Evolutionary conservation across 53 echinoderm and acorn worm species (phyloP), one percentile per base, ranked within the genome.

Genomic region (Henricia sp.): DNA sequence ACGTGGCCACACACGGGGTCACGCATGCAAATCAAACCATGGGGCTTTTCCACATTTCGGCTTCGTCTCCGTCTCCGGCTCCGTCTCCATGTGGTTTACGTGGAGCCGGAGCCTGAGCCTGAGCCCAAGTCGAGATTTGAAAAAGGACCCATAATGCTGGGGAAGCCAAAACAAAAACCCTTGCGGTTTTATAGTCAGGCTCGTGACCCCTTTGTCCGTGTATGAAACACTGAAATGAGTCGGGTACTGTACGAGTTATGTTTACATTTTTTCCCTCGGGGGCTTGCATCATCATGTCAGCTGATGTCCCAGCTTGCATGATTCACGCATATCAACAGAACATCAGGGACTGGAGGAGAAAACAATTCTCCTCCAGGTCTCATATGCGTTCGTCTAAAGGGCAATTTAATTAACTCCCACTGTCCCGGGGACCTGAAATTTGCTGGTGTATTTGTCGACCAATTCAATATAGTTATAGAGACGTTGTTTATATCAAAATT

Each of bases 111-210:
- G n/a, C n/a, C n/a, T n/a, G n/a, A n/a, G n/a, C n/a, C n/a, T n/a
- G n/a, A n/a, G n/a, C n/a, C n/a, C n/a, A n/a, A n/a, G n/a, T n/a
- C n/a, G n/a, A n/a, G n/a, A n/a, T n/a, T n/a, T n/a, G n/a, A n/a
- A n/a, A n/a, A n/a, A n/a, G n/a, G n/a, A n/a, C n/a, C n/a, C 29
- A 60, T 60, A 60, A 60, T 60, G 17, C 33, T 56, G 42, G 76
- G 76, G 76, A 80, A 80, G 64, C 64, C 63, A 58, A 54, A 34
- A 60, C 41, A 26, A 71, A 71, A 59, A 77, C 40, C 77, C 14
- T 48, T 64, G 80, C 58, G 46, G 63, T 80, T 64, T n/a, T n/a
- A n/a, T 63, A 80, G 80, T 20, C 50, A 30, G 80, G n/a, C n/a
- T n/a, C n/a, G 80, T 63, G 42, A n/a, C n/a, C n/a, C n/a, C n/a